Evolutionary conservation across 2,888 invertebrate genomes (phyloP).

Genomic region (Synergus umbraculus): DNA sequence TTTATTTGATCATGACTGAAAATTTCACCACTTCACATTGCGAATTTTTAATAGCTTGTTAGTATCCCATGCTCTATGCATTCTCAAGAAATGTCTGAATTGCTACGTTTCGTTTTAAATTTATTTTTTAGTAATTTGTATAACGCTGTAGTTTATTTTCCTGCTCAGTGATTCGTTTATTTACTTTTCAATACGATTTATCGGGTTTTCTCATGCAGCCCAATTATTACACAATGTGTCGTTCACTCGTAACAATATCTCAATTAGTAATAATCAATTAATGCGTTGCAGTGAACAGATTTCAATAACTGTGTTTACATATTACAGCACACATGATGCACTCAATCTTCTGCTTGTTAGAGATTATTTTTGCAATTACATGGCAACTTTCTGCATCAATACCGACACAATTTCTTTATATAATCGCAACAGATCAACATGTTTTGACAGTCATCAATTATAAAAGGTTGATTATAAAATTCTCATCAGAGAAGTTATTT

Average conservation of each 20-base stretch:
- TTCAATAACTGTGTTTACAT: not conserved
- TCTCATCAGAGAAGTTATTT: no score
- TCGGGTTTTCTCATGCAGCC: not conserved
- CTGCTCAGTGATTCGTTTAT: not conserved
- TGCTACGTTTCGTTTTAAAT: not conserved
- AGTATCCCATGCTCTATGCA: not conserved
- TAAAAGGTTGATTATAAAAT: no score
- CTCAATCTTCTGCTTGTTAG: not conserved
- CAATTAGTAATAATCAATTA: conserved; percentile 3
- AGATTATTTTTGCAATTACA: not conserved
- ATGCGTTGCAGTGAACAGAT: not conserved
- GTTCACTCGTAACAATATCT: conserved; percentile 9
- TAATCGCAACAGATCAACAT: not conserved
- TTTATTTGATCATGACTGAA: no score
- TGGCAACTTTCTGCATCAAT: not conserved
- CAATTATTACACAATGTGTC: conserved; percentile 6
- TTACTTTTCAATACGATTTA: not conserved
- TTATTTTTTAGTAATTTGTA: not conserved
- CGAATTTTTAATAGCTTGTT: not conserved
- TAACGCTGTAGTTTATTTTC: not conserved
- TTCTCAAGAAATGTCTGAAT: not conserved
- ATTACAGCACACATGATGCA: not conserved
- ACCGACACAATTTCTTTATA: no score
- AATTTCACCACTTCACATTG: no score
- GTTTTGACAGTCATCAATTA: not conserved